Conservation (phyloP, 2,113 vertebrate genomes). For the Arenaria interpres region DNA sequence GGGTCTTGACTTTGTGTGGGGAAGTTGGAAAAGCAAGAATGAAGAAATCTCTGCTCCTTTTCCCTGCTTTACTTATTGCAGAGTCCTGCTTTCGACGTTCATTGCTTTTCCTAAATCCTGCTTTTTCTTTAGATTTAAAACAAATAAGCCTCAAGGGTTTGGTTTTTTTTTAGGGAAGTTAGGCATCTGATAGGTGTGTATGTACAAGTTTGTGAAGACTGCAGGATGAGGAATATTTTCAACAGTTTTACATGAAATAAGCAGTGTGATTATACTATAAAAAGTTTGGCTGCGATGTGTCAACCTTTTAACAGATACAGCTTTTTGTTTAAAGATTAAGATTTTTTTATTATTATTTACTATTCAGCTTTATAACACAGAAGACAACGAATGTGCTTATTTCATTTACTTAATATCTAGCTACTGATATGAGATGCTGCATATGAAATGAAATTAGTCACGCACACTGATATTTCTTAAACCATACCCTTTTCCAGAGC, state of each 20-base stretch:
- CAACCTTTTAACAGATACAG: too few species aligned
- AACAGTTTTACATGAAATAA: background rate
- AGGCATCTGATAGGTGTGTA: fast-evolving
- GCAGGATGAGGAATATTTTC: background rate
- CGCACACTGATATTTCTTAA: background rate
- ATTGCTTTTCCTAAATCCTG: background rate
- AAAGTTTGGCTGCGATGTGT: background rate
- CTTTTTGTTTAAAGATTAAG: background rate
- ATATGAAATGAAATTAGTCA: background rate
- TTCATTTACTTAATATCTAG: background rate
- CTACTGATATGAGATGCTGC: background rate
- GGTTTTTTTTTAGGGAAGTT: background rate
- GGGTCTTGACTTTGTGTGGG: background rate
- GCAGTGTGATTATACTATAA: background rate
- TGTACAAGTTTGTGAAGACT: background rate
- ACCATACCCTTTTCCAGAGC: background rate
- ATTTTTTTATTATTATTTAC: background rate
- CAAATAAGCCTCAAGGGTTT: background rate
- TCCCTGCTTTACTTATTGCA: background rate
- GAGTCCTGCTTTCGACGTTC: background rate
- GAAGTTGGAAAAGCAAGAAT: background rate
- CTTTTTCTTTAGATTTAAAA: background rate
- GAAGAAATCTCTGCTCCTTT: background rate
- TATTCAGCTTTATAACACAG: background rate
- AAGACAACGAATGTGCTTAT: background rate